Evolutionary conservation across 1,140 invertebrate species (phyloP).

Genomic region (Scaptomyza pallida): DNA sequence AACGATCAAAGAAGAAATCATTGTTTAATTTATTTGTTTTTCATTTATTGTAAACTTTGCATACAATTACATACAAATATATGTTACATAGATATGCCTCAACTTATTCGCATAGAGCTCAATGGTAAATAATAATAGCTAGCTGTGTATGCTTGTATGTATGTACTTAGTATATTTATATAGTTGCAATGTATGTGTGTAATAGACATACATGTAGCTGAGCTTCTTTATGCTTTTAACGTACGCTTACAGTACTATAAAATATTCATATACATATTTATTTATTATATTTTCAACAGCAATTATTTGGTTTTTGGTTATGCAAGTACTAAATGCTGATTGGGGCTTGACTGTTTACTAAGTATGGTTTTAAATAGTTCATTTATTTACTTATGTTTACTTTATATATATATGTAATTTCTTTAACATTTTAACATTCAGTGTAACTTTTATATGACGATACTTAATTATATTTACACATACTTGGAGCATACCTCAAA

Average conservation of each 20-base stretch:
- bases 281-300: conserved; percentile 44
- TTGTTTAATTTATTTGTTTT: conserved; percentile 43
- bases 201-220: conserved; percentile 34
- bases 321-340: conserved; percentile 29
- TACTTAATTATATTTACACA: conserved; percentile 61
- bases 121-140: conserved; percentile 48
- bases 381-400: conserved; percentile 47
- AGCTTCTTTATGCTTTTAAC: conserved; percentile 63
- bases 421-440: conserved; percentile 65
- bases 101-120: conserved; percentile 59
- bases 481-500: conserved; percentile 22
- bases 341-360: conserved; percentile 23
- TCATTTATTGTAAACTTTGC: conserved; percentile 67
- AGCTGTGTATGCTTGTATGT: conserved; percentile 27
- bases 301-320: conserved; percentile 36
- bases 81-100: conserved; percentile 62
- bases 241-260: conserved; percentile 34
- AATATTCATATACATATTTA: conserved; percentile 24
- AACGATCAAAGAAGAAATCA: not conserved
- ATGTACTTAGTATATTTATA: conserved; percentile 5
- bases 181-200: conserved; percentile 4
- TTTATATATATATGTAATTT: conserved; percentile 48
- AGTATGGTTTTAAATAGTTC: conserved; percentile 45
- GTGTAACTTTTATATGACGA: conserved; percentile 51
- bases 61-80: conserved; percentile 75